Percentiles rank a stretch among this genome's conserved stretches.
phyloP scores from a whole-genome alignment of 1,140 invertebrate species.

The Anthonomus grandis region DNA sequence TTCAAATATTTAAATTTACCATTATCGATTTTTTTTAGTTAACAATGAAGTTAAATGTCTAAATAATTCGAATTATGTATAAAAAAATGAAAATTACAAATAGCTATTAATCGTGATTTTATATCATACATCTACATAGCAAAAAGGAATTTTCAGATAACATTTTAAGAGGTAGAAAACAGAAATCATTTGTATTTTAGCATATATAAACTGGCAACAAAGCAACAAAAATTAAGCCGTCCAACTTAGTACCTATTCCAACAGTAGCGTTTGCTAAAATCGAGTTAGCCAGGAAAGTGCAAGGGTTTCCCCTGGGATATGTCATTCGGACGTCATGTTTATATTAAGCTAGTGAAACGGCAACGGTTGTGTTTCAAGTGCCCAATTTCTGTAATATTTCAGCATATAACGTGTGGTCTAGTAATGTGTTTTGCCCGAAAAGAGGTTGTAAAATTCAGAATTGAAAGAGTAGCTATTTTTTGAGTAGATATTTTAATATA shows the following conservation, averaged over 20 bases:
- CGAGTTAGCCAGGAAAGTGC: conserved; percentile 20
- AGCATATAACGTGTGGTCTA: no score
- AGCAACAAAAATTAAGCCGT: conserved; percentile 2
- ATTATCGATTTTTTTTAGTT: no score
- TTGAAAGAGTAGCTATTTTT: no score
- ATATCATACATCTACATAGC: no score
- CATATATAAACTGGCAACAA: conserved; percentile 4
- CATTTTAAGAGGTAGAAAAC: background rate
- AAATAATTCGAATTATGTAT: background rate
- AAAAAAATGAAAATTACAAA: background rate
- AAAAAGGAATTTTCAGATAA: no score
- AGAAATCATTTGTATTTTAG: background rate
- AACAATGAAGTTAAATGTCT: background rate
- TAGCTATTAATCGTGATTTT: no score
- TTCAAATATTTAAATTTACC: no score
- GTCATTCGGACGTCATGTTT: conserved; percentile 23
- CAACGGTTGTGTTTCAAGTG: no score
- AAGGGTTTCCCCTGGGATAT: conserved; percentile 9
- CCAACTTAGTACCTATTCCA: conserved; percentile 3
- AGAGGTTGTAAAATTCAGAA: no score
- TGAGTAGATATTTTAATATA: no score
- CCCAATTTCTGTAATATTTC: no score
- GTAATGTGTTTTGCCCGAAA: no score
- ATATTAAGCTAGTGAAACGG: conserved; percentile 3
- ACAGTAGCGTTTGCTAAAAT: conserved; percentile 15